Evolutionary conservation across 1,140 invertebrate species (phyloP).

Genomic region (Drosophila santomea): DNA sequence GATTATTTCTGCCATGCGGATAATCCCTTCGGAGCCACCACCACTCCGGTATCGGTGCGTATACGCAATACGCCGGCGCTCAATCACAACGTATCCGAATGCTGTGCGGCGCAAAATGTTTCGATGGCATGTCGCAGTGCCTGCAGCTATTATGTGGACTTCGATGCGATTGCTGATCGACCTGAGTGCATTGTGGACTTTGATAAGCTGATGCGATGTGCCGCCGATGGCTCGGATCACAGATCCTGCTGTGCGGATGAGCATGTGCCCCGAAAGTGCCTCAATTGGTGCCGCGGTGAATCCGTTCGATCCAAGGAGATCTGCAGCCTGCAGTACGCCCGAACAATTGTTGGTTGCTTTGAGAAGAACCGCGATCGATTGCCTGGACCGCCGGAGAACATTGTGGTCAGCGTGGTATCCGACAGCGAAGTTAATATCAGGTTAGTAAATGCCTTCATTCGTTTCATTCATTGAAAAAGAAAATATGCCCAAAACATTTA

Average conservation of each 20-base stretch:
- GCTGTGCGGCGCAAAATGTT: constrained; percentile 91
- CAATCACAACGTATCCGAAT: constrained; percentile 90
- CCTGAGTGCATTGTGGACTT: constrained; percentile 92
- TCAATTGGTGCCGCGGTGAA: constrained; percentile 90
- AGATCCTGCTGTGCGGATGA: constrained; percentile 90
- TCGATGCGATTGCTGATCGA: constrained; percentile 91
- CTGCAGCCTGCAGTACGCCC: constrained; percentile 90
- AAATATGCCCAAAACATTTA: no score
- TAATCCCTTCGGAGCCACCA: constrained; percentile 90
- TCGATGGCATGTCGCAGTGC: constrained; percentile 90
- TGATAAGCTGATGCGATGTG: constrained; percentile 93
- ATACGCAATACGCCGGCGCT: constrained; percentile 87
- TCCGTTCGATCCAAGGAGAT: constrained; percentile 87
- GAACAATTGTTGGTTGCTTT: constrained; percentile 92
- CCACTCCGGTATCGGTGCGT: constrained; percentile 89
- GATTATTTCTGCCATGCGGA: constrained; percentile 93
- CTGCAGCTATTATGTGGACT: constrained; percentile 92
- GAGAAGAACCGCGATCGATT: constrained; percentile 90
- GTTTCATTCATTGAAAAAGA: no score
- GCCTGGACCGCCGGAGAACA: constrained; percentile 91
- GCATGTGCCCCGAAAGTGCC: constrained; percentile 90
- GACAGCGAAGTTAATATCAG: constrained; percentile 78
- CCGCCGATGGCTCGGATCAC: constrained; percentile 92
- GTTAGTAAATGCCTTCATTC: constrained; percentile 38
- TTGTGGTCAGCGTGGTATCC: constrained; percentile 87